These are phyloP conservation scores for Drosophila nigritarsus DNA, from an alignment of 2,888 invertebrate genomes.

Conservation along the genomic window DNA sequence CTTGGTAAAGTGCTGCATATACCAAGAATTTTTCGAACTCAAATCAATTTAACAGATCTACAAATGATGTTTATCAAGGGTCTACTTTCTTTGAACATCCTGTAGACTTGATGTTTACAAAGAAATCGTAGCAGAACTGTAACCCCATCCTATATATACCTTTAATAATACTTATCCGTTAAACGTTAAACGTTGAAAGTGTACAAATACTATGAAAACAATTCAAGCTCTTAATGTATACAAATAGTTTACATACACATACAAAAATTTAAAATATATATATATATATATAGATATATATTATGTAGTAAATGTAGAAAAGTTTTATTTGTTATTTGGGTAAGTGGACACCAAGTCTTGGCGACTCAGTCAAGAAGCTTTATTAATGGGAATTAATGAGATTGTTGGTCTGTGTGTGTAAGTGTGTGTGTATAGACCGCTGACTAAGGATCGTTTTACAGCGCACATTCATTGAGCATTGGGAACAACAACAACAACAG, in stretches of 20 bases:
- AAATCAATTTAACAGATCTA: slow-evolving; percentile 52
- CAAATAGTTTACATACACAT: slow-evolving; percentile 43
- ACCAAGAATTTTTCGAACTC: slow-evolving; percentile 31
- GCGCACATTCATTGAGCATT: slow-evolving; percentile 34
- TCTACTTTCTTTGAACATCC: slow-evolving; percentile 20
- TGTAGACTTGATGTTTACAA: slow-evolving; percentile 24
- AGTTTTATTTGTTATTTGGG: slow-evolving; percentile 48
- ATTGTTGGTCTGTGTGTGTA: slow-evolving; percentile 32
- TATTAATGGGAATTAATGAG: slow-evolving; percentile 72
- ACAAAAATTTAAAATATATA: neutral
- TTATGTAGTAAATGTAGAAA: slow-evolving; percentile 35
- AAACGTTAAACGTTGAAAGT: slow-evolving; percentile 13
- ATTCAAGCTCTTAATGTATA: slow-evolving; percentile 33
- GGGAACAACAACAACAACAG: neutral
- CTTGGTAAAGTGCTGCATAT: slow-evolving; percentile 18
- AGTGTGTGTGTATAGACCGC: slow-evolving; percentile 13
- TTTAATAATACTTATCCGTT: slow-evolving; percentile 1
- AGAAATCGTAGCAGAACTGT: slow-evolving; percentile 34
- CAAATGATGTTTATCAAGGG: slow-evolving; percentile 56
- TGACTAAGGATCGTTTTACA: slow-evolving; percentile 58
- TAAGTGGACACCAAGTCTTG: slow-evolving; percentile 42
- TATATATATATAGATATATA: neutral
- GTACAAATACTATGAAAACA: slow-evolving; percentile 43
- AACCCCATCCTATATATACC: slow-evolving; percentile 34
- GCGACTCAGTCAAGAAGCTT: slow-evolving; percentile 42